Percentiles rank a stretch among this genome's conserved stretches.
Evolutionary conservation across 2,888 invertebrate genomes (phyloP).

Genomic region (Apodemia mormo): DNA sequence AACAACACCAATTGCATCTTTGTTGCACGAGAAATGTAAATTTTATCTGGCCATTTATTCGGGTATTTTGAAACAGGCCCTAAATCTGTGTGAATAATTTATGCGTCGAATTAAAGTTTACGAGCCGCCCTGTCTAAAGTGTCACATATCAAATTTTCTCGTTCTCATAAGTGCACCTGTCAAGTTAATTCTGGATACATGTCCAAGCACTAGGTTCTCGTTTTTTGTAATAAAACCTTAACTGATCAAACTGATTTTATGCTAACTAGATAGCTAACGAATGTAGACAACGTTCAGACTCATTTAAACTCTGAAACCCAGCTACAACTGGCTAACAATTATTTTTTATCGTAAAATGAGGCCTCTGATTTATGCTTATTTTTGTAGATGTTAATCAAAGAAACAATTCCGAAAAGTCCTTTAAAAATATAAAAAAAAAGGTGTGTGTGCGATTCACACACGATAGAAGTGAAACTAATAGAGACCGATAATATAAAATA

Average conservation of each 20-base stretch:
- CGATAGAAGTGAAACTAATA: too few relatives aligned
- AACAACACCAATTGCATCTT: not conserved
- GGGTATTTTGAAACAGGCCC: conserved; percentile 24
- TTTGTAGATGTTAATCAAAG: too few relatives aligned
- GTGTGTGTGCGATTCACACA: too few relatives aligned
- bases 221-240: conserved; percentile 43
- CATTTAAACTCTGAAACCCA: not conserved
- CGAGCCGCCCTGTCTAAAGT: conserved; percentile 66
- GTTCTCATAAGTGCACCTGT: conserved; percentile 66
- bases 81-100: conserved; percentile 67
- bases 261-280: conserved; percentile 1
- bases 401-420: too few relatives aligned
- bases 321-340: too few relatives aligned
- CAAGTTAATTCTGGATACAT: conserved; percentile 60
- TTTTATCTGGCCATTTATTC: not conserved
- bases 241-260: not conserved
- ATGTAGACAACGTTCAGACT: not conserved
- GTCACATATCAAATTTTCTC: conserved; percentile 66
- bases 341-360: too few relatives aligned
- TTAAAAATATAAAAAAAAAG: too few relatives aligned
- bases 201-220: conserved; percentile 49
- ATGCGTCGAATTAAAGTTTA: conserved; percentile 69
- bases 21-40: not conserved
- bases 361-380: too few relatives aligned
- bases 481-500: too few relatives aligned